phyloP scores from a whole-genome alignment of 1,140 invertebrate genomes.

The Octopus bimaculoides region DNA sequence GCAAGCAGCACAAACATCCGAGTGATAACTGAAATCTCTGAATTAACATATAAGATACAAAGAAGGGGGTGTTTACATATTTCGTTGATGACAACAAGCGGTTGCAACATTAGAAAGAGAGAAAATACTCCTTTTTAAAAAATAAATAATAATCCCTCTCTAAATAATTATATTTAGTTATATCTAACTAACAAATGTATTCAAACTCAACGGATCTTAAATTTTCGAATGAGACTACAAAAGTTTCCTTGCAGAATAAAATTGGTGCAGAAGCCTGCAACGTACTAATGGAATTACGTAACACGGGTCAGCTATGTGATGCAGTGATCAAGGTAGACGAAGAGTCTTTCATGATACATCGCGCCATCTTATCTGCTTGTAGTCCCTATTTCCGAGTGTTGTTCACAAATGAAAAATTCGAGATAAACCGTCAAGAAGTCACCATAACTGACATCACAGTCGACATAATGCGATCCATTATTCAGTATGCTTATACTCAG shows the following conservation, averaged over 20 bases:
- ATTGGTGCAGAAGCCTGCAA: slow-evolving; percentile 29
- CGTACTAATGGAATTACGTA: slow-evolving; percentile 50
- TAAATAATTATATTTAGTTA: no score
- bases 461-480: slow-evolving; percentile 71
- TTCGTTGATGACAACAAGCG: no score
- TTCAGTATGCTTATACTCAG: slow-evolving; percentile 80
- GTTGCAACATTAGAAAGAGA: no score
- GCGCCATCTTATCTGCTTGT: slow-evolving; percentile 75
- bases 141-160: no score
- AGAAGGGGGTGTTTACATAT: no score
- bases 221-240: no score
- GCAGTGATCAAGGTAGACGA: slow-evolving; percentile 76
- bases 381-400: slow-evolving; percentile 48
- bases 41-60: no score
- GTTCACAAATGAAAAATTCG: slow-evolving; percentile 45
- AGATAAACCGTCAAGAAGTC: slow-evolving; percentile 68
- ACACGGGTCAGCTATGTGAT: slow-evolving; percentile 78
- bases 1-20: no score
- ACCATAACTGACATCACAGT: slow-evolving; percentile 73
- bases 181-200: no score
- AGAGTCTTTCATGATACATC: slow-evolving; percentile 75
- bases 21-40: no score
- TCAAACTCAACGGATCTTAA: no score
- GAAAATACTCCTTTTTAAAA: no score
- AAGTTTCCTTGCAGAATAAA: slow-evolving; percentile 15